These are phyloP conservation scores for Dromiciops gliroides DNA, from an alignment of 2,113 vertebrate genomes.

Conservation along the genomic window DNA sequence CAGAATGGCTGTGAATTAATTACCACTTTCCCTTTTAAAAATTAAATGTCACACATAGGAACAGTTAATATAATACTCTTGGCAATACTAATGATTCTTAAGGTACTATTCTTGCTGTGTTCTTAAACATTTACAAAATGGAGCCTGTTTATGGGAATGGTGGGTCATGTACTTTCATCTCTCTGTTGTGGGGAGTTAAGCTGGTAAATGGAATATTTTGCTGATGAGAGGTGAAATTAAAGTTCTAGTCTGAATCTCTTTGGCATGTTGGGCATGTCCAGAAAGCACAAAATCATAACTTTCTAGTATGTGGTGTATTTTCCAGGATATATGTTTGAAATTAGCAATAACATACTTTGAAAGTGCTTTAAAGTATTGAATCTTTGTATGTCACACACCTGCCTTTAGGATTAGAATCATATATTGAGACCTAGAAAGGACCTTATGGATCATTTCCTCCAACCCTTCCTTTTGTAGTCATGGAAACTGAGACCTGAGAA, in stretches of 20 bases:
- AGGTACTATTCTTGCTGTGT: constrained; percentile 48
- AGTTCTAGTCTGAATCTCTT: neutral
- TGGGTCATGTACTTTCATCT: neutral
- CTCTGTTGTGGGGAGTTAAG: constrained; percentile 14
- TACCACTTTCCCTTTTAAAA: constrained; percentile 60
- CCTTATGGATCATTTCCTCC: neutral
- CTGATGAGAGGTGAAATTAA: constrained; percentile 50
- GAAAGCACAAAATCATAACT: constrained; percentile 12
- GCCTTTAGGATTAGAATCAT: neutral
- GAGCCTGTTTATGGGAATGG: neutral
- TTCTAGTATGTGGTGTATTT: neutral
- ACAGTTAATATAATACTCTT: constrained; percentile 57
- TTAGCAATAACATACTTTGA: neutral
- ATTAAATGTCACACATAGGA: constrained; percentile 69
- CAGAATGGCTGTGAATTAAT: constrained; percentile 66
- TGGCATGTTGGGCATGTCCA: constrained; percentile 31
- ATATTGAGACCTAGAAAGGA: neutral
- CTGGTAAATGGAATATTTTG: constrained; percentile 58
- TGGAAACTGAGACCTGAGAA: neutral
- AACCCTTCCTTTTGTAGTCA: neutral
- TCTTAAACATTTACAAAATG: constrained; percentile 42
- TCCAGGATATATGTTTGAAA: constrained; percentile 30
- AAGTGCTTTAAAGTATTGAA: neutral
- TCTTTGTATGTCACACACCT: neutral
- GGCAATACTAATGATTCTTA: constrained; percentile 69